A percentile compares a stretch with the other conserved stretches of the same genome.
Conservation (phyloP, 1,140 invertebrate species). For the Cydia pomonella region DNA sequence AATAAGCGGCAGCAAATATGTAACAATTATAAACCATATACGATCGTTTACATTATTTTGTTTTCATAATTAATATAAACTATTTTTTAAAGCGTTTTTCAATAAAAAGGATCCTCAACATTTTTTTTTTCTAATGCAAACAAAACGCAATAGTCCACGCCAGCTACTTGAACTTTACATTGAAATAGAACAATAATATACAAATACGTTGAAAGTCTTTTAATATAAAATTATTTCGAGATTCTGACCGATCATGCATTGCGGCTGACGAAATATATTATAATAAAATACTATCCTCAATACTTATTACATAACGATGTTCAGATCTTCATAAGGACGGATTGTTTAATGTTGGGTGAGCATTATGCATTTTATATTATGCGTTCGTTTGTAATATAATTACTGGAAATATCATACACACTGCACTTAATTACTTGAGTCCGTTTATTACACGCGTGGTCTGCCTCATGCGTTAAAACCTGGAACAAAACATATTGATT, state of each 20-base stretch:
- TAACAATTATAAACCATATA: too few relatives aligned
- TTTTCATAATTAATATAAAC: too few relatives aligned
- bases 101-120: too few relatives aligned
- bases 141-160: too few relatives aligned
- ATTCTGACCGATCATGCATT: neutral
- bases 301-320: neutral
- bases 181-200: constrained; percentile 19
- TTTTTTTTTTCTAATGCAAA: too few relatives aligned
- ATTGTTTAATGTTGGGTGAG: constrained; percentile 34
- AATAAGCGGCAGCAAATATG: too few relatives aligned
- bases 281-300: constrained; percentile 4
- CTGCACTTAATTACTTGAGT: constrained; percentile 40
- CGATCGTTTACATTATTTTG: too few relatives aligned
- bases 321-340: constrained; percentile 42
- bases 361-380: constrained; percentile 16
- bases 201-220: neutral
- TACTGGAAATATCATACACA: constrained; percentile 39
- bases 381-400: constrained; percentile 27
- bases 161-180: neutral
- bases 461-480: constrained; percentile 53
- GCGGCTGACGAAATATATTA: constrained; percentile 17
- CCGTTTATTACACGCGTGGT: constrained; percentile 15
- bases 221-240: constrained; percentile 2
- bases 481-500: constrained; percentile 48
- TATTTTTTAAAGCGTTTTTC: too few relatives aligned